A percentile compares a stretch with the other conserved stretches of the same genome.
Evolutionary conservation across 2,113 vertebrate genomes (phyloP).

Genomic region (Halichoerus grypus): DNA sequence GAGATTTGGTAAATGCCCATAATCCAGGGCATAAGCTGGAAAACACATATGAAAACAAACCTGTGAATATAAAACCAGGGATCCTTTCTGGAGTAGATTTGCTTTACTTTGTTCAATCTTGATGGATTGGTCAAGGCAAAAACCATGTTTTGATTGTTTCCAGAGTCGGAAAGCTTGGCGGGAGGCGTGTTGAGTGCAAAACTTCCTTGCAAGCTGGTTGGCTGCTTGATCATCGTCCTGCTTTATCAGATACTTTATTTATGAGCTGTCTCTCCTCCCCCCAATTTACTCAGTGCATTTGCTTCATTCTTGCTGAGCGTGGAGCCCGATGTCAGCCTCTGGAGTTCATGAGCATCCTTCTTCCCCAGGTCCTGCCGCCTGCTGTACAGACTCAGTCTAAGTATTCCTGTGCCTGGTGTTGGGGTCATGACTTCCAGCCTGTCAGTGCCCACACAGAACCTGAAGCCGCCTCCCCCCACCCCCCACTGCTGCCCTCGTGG

Average conservation of each 20-base stretch:
- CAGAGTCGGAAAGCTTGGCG: not conserved
- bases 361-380: not conserved
- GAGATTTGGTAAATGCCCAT: not conserved
- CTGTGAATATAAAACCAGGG: not conserved
- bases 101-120: not conserved
- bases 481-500: no score
- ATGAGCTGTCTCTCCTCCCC: not conserved
- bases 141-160: not conserved
- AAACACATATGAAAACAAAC: not conserved
- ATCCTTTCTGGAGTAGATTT: not conserved
- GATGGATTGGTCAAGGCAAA: not conserved
- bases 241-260: not conserved
- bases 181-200: not conserved
- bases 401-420: not conserved
- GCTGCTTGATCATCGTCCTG: no score
- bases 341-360: not conserved
- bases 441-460: not conserved
- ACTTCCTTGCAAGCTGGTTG: not conserved
- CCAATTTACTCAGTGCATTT: not conserved
- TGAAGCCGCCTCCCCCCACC: not conserved
- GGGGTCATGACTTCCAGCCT: no score
- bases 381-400: not conserved
- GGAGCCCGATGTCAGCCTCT: not conserved
- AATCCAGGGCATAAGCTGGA: not conserved
- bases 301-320: not conserved